Percentiles rank a stretch among this genome's conserved stretches.
These are phyloP conservation scores for Tetraneura akinire DNA, from an alignment of 1,140 invertebrate genomes.

Conservation along the genomic window DNA sequence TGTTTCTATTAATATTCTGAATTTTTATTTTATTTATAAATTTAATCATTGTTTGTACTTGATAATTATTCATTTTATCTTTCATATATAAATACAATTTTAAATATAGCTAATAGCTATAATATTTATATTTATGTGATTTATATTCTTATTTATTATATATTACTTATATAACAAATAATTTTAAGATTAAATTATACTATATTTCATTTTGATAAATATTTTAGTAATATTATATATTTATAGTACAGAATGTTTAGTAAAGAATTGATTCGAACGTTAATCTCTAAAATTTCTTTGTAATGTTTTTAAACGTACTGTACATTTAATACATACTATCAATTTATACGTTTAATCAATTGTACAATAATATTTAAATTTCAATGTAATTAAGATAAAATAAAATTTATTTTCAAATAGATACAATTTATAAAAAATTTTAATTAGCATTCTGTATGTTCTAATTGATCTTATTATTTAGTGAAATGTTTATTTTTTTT, in stretches of 20 bases:
- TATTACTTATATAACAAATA: neutral
- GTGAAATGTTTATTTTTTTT: no score
- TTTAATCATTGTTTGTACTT: slow-evolving; percentile 42
- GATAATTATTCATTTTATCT: slow-evolving; percentile 17
- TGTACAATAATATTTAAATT: no score
- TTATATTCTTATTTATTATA: slow-evolving; percentile 1
- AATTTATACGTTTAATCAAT: no score
- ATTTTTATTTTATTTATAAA: slow-evolving; percentile 49
- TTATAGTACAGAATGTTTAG: neutral
- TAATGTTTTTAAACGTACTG: no score
- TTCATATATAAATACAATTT: neutral
- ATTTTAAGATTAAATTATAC: slow-evolving; percentile 5
- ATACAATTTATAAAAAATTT: no score
- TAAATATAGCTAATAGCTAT: slow-evolving; percentile 16
- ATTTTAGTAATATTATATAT: slow-evolving; percentile 12
- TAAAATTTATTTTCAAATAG: no score
- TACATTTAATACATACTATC: no score
- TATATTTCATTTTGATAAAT: slow-evolving; percentile 19
- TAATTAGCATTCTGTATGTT: no score
- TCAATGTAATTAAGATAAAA: no score
- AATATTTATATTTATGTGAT: slow-evolving; percentile 20
- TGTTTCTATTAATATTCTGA: slow-evolving; percentile 35
- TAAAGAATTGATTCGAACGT: no score
- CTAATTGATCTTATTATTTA: no score
- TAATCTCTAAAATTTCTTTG: no score